Conservation (phyloP, 2,888 invertebrate species). For the Mesorhabditis belari region DNA sequence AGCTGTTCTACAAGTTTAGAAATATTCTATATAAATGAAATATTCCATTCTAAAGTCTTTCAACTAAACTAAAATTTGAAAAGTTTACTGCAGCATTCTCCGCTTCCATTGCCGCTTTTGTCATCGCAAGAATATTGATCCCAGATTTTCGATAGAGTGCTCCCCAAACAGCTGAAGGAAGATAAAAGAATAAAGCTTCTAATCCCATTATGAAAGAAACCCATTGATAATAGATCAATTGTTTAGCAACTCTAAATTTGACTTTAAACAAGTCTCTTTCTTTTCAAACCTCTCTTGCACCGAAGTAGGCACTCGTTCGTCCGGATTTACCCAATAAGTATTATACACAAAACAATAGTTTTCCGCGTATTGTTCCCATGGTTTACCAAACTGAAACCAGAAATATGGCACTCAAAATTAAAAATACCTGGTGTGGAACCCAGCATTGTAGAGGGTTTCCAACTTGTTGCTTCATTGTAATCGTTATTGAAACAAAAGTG, state of each 20-base stretch:
- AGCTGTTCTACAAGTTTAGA: too few relatives aligned
- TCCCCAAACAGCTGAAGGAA: constrained; percentile 12
- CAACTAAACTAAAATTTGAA: not conserved
- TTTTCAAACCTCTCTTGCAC: constrained; percentile 36
- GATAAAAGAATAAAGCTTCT: constrained; percentile 45
- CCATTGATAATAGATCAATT: constrained; percentile 50
- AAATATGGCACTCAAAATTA: not conserved
- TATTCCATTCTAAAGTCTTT: constrained; percentile 30
- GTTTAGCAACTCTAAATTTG: constrained; percentile 35
- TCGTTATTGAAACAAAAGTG: constrained; percentile 29
- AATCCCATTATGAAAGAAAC: constrained; percentile 49
- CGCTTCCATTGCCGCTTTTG: constrained; percentile 36
- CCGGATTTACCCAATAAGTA: constrained; percentile 48
- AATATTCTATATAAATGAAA: too few relatives aligned
- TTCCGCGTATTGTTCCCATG: constrained; percentile 51
- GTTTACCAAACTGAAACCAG: constrained; percentile 32
- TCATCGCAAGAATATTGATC: constrained; percentile 41
- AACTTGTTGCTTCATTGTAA: constrained; percentile 46
- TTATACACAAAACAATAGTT: constrained; percentile 52
- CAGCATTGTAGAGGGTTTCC: constrained; percentile 51
- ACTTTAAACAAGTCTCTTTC: not conserved
- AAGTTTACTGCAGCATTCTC: constrained; percentile 34
- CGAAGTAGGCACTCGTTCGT: constrained; percentile 35
- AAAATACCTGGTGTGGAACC: constrained; percentile 40
- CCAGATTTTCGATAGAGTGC: constrained; percentile 27